phyloP scores from a whole-genome alignment of 2,797 vertebrate species.

The Eremophila alpestris region DNA sequence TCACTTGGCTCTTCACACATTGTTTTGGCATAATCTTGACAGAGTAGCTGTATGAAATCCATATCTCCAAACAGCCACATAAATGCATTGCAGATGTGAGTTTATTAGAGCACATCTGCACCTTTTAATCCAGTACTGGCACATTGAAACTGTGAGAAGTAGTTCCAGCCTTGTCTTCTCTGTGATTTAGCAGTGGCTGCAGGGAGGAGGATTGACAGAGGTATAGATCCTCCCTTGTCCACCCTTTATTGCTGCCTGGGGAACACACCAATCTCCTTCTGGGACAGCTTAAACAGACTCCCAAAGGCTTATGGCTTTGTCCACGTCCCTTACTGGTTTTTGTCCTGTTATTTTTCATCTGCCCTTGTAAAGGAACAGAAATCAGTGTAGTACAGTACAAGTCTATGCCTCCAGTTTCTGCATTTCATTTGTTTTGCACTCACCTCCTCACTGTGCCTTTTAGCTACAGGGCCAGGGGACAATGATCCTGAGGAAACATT shows the following conservation, averaged over 20 bases:
- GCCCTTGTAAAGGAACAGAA: background rate
- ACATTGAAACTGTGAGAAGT: background rate
- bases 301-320: background rate
- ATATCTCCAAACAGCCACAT: background rate
- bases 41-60: conserved; percentile 36
- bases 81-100: conserved; percentile 54
- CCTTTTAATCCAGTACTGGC: conserved; percentile 44
- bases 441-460: background rate
- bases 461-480: background rate
- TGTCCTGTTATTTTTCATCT: background rate
- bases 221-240: background rate
- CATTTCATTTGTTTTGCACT: background rate
- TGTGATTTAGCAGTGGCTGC: background rate
- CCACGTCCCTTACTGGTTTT: background rate
- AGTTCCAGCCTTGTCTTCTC: background rate
- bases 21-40: conserved; percentile 60
- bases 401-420: background rate
- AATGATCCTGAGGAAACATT: background rate
- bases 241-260: background rate
- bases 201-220: background rate
- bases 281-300: background rate
- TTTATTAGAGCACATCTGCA: conserved; percentile 42
- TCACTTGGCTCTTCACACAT: conserved; percentile 43
- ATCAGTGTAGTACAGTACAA: background rate
- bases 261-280: background rate